Percentiles rank a stretch among this genome's conserved stretches.
These are phyloP conservation scores for Noturus placidus DNA, from an alignment of 2,113 vertebrate species.

Conservation along the genomic window DNA sequence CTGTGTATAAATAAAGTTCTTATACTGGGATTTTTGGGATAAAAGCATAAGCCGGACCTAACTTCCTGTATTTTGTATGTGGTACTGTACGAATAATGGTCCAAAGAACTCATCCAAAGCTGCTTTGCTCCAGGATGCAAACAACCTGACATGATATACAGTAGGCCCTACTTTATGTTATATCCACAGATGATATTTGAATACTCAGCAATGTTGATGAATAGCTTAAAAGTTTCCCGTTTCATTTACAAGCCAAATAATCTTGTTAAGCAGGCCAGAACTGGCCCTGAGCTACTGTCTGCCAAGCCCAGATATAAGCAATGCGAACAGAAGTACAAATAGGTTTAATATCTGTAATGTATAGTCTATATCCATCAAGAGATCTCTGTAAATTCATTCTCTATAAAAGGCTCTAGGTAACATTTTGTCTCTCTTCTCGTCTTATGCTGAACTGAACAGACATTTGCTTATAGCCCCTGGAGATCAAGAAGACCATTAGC, in stretches of 20 bases:
- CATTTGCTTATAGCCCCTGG: neutral
- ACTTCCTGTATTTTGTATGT: neutral
- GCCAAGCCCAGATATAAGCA: slow-evolving; percentile 14
- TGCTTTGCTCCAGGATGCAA: neutral
- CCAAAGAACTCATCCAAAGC: neutral
- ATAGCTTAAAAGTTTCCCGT: slow-evolving; percentile 15
- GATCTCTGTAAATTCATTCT: neutral
- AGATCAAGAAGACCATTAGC: slow-evolving; percentile 4
- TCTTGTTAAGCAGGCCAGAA: slow-evolving; percentile 17
- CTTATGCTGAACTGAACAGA: neutral
- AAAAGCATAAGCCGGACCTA: neutral
- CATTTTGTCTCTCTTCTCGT: slow-evolving; percentile 16
- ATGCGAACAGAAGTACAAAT: slow-evolving; percentile 5
- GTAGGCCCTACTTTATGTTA: neutral
- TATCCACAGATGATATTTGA: neutral
- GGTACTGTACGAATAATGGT: neutral
- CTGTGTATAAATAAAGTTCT: neutral
- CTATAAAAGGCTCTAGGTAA: slow-evolving; percentile 12
- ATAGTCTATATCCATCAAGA: neutral
- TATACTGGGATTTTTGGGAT: neutral
- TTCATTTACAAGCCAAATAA: slow-evolving; percentile 27
- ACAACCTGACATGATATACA: neutral
- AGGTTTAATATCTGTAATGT: slow-evolving; percentile 5
- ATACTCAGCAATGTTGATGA: slow-evolving; percentile 17
- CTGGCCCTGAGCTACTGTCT: slow-evolving; percentile 12